Conservation (phyloP, 1,140 invertebrate genomes). For the Drosophila sulfurigaster region DNA sequence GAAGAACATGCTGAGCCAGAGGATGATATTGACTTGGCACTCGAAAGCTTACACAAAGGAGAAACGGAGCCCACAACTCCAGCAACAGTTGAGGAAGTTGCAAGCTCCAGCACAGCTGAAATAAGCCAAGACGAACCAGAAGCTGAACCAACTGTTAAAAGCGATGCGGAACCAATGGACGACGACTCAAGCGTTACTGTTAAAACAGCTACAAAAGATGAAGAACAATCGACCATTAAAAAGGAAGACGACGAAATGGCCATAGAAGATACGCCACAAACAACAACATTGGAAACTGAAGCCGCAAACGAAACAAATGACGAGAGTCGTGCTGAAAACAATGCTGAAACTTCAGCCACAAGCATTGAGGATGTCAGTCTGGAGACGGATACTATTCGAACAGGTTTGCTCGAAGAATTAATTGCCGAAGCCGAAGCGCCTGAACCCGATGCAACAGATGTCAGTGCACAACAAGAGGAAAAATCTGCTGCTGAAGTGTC, state of each 20-base stretch:
- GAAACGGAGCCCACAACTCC: slow-evolving; percentile 19
- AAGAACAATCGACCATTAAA: not conserved
- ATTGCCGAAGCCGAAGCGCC: slow-evolving; percentile 61
- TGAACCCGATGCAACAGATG: slow-evolving; percentile 7
- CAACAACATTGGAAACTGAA: slow-evolving; percentile 14
- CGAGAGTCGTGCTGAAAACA: not conserved
- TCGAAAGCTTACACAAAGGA: slow-evolving; percentile 72
- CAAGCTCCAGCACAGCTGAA: slow-evolving; percentile 27
- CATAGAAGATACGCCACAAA: slow-evolving; percentile 44
- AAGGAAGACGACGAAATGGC: slow-evolving; percentile 60
- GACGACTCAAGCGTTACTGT: not conserved
- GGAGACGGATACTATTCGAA: slow-evolving; percentile 66
- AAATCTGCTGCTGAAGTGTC: slow-evolving; percentile 20
- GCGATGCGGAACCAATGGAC: slow-evolving; percentile 27
- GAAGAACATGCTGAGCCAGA: slow-evolving; percentile 47
- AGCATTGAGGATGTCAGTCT: slow-evolving; percentile 56
- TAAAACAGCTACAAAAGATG: slow-evolving; percentile 9
- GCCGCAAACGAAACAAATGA: not conserved
- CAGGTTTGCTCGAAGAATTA: slow-evolving; percentile 64
- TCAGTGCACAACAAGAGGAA: slow-evolving; percentile 22
- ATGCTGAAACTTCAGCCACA: slow-evolving; percentile 14
- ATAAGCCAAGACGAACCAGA: slow-evolving; percentile 6
- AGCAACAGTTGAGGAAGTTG: slow-evolving; percentile 17
- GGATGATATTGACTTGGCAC: slow-evolving; percentile 76
- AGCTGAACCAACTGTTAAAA: slow-evolving; percentile 23